Evolutionary conservation across 2,888 invertebrate genomes (phyloP).

Genomic region (Chironomus tentans): DNA sequence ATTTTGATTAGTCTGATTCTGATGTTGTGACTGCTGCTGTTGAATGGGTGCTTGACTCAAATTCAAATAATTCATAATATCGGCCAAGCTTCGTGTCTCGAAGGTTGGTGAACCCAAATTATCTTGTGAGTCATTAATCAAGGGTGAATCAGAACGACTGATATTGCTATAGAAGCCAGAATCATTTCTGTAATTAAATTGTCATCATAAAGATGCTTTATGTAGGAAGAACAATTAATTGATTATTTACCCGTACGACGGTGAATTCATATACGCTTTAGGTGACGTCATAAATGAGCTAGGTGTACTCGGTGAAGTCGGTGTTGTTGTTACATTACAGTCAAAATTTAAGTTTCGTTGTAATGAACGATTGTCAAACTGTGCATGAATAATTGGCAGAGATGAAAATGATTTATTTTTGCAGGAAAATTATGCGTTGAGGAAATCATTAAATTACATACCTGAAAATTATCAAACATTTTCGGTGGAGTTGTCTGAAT

Average conservation of each 20-base stretch:
- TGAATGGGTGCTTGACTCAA: conserved; percentile 19
- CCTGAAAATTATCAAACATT: conserved; percentile 20
- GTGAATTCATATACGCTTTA: conserved; percentile 41
- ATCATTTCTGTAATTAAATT: conserved; percentile 12
- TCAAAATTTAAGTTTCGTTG: conserved; percentile 44
- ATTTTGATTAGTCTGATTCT: not conserved
- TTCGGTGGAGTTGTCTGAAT: conserved; percentile 7
- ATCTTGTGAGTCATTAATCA: conserved; percentile 34
- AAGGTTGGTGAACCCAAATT: conserved; percentile 32
- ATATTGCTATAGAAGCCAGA: conserved; percentile 1
- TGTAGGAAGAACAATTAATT: not conserved
- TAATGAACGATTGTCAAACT: conserved; percentile 41
- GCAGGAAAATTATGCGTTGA: not conserved
- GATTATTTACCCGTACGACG: conserved; percentile 38
- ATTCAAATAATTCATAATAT: conserved; percentile 34
- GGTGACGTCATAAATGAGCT: conserved; percentile 35
- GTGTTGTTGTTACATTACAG: conserved; percentile 39
- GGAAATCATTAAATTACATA: conserved; percentile 21
- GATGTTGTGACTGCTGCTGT: conserved; percentile 20
- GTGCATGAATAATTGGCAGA: conserved; percentile 28
- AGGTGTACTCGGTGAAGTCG: conserved; percentile 41
- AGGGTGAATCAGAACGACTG: conserved; percentile 40
- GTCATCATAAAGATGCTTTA: not conserved
- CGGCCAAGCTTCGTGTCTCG: conserved; percentile 36
- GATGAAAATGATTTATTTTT: not conserved